phyloP scores from a whole-genome alignment of 2,888 invertebrate genomes.

The Tuta absoluta region DNA sequence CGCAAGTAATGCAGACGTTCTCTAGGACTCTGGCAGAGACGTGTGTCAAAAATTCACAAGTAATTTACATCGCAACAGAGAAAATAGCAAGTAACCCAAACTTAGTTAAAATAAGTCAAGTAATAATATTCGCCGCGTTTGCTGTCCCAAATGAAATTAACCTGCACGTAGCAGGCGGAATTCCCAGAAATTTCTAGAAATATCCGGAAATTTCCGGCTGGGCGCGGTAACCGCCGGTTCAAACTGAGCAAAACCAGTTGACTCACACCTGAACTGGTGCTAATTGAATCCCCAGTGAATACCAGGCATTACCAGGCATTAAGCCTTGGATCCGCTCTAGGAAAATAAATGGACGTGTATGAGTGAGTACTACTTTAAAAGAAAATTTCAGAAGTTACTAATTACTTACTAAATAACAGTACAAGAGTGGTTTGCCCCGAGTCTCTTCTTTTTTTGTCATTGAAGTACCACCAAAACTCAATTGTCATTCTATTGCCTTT shows the following conservation, averaged over 20 bases:
- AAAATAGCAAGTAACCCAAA: constrained; percentile 22
- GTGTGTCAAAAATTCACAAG: background rate
- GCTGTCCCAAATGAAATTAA: constrained; percentile 54
- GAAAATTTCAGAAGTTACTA: too few species aligned
- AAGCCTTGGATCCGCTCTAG: constrained; percentile 39
- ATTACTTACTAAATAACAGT: too few species aligned
- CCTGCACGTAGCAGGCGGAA: constrained; percentile 43
- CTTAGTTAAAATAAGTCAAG: constrained; percentile 26
- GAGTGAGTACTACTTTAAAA: background rate
- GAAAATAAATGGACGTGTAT: background rate
- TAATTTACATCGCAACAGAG: constrained; percentile 7
- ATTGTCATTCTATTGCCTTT: too few species aligned
- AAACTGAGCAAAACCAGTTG: constrained; percentile 34
- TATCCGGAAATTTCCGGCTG: constrained; percentile 38
- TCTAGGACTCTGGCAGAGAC: background rate
- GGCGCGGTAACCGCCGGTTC: constrained; percentile 37
- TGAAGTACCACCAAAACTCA: too few species aligned
- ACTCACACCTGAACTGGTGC: constrained; percentile 49
- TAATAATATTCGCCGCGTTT: constrained; percentile 37
- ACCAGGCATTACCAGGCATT: constrained; percentile 37
- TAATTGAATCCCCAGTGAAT: constrained; percentile 56
- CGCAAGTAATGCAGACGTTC: background rate
- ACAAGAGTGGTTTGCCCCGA: too few species aligned
- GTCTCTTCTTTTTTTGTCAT: too few species aligned
- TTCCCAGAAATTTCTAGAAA: constrained; percentile 48